Conservation (phyloP, 2,797 vertebrate genomes). For the Amphiprion clarkii region DNA sequence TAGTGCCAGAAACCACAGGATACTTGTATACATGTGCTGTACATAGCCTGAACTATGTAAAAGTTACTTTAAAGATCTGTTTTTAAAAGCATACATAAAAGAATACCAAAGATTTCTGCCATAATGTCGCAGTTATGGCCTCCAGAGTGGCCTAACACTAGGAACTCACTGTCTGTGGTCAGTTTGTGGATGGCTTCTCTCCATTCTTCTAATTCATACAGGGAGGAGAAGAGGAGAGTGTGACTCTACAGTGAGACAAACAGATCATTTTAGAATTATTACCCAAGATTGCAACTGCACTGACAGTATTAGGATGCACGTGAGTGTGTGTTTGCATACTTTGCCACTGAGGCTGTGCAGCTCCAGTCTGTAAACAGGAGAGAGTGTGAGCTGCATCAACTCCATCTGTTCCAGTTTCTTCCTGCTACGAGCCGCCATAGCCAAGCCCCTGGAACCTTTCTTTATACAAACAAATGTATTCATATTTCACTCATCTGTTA, state of each 20-base stretch:
- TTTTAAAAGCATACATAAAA: too few relatives aligned
- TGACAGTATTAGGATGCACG: not conserved
- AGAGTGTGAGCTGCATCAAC: constrained; percentile 77
- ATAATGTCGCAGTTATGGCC: not conserved
- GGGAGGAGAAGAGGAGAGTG: constrained; percentile 75
- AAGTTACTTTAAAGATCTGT: too few relatives aligned
- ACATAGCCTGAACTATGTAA: too few relatives aligned
- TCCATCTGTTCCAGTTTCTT: constrained; percentile 85
- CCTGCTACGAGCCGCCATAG: constrained; percentile 55
- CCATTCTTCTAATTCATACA: constrained; percentile 84
- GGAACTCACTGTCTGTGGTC: constrained; percentile 78
- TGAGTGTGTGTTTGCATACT: constrained; percentile 55
- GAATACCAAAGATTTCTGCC: too few relatives aligned
- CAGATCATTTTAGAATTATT: not conserved
- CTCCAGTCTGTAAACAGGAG: constrained; percentile 75
- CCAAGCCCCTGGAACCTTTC: constrained; percentile 42
- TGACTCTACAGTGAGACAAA: constrained; percentile 73
- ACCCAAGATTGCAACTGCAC: not conserved
- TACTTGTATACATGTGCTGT: too few relatives aligned
- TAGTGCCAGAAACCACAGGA: too few relatives aligned
- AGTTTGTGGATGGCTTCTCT: constrained; percentile 79
- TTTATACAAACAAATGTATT: constrained; percentile 26
- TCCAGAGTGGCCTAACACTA: not conserved
- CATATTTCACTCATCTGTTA: not conserved
- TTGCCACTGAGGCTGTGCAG: constrained; percentile 83